These are phyloP conservation scores for Xiphophorus couchianus DNA, from an alignment of 2,113 vertebrate species.

Conservation along the genomic window DNA sequence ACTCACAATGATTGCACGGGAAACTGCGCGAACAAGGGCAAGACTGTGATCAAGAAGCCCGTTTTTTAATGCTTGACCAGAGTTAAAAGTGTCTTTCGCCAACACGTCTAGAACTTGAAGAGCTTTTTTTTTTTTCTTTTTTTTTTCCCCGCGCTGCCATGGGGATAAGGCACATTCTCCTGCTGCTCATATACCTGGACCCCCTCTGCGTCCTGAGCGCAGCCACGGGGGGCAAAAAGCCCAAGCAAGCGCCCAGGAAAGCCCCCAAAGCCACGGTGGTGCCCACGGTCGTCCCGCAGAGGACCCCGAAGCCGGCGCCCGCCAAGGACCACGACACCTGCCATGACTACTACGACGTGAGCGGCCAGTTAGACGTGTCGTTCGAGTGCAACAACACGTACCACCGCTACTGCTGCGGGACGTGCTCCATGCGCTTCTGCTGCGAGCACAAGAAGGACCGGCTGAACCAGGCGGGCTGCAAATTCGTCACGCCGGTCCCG, in stretches of 20 bases:
- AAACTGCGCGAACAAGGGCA: slow-evolving; percentile 47
- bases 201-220: slow-evolving; percentile 77
- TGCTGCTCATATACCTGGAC: slow-evolving; percentile 83
- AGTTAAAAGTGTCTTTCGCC: slow-evolving; percentile 35
- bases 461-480: slow-evolving; percentile 93
- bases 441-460: slow-evolving; percentile 95
- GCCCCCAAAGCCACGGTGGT: slow-evolving; percentile 68
- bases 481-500: slow-evolving; percentile 90
- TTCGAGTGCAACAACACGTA: slow-evolving; percentile 99
- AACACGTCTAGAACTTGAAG: slow-evolving; percentile 6
- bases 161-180: slow-evolving; percentile 80
- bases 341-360: slow-evolving; percentile 97
- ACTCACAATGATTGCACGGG: slow-evolving; percentile 57
- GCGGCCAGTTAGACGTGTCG: slow-evolving; percentile 95
- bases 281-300: slow-evolving; percentile 62
- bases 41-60: slow-evolving; percentile 60
- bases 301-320: slow-evolving; percentile 70
- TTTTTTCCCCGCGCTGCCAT: slow-evolving; percentile 59
- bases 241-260: slow-evolving; percentile 66
- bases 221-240: slow-evolving; percentile 72
- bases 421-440: slow-evolving; percentile 97
- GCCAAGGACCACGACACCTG: slow-evolving; percentile 87
- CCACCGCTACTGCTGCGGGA: slow-evolving; percentile 97
- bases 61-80: slow-evolving; percentile 2
- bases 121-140: slow-evolving; percentile 4